phyloP scores from a whole-genome alignment of 2,113 vertebrate species.

The Plestiodon gilberti region DNA sequence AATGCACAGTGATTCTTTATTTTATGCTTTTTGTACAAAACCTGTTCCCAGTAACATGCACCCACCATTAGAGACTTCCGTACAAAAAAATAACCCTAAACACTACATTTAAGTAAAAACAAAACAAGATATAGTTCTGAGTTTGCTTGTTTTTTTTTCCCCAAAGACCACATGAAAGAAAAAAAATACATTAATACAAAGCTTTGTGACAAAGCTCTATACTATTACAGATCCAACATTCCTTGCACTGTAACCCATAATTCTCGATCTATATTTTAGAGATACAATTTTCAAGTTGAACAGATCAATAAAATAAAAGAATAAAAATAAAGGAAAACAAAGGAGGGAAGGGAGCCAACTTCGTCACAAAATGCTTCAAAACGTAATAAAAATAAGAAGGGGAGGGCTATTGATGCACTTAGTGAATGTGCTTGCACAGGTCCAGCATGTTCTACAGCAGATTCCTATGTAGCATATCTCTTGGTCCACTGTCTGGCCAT shows the following conservation, averaged over 20 bases:
- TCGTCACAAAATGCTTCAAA: slow-evolving; percentile 84
- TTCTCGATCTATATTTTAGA: slow-evolving; percentile 82
- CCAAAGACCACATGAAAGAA: slow-evolving; percentile 77
- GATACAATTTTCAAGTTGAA: slow-evolving; percentile 89
- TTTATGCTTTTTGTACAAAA: slow-evolving; percentile 86
- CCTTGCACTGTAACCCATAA: slow-evolving; percentile 85
- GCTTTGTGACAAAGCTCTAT: slow-evolving; percentile 90
- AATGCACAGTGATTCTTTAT: slow-evolving; percentile 86
- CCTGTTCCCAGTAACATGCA: slow-evolving; percentile 94
- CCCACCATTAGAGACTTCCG: slow-evolving; percentile 88
- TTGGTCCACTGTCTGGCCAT: slow-evolving; percentile 99
- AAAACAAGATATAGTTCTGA: slow-evolving; percentile 88
- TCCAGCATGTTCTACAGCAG: slow-evolving; percentile 73
- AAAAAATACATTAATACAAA: slow-evolving; percentile 88
- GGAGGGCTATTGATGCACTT: slow-evolving; percentile 90
- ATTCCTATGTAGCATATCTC: slow-evolving; percentile 91
- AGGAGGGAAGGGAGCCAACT: slow-evolving; percentile 71
- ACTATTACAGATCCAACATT: slow-evolving; percentile 86
- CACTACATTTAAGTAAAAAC: slow-evolving; percentile 85
- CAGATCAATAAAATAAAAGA: slow-evolving; percentile 70
- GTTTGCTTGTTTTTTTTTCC: slow-evolving; percentile 76
- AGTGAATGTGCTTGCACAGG: slow-evolving; percentile 97
- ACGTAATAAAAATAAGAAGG: slow-evolving; percentile 77
- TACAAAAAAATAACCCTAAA: slow-evolving; percentile 85
- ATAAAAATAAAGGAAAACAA: slow-evolving; percentile 53